These are phyloP conservation scores for Drosophila yakuba DNA, from an alignment of 1,140 invertebrate genomes.

Conservation along the genomic window DNA sequence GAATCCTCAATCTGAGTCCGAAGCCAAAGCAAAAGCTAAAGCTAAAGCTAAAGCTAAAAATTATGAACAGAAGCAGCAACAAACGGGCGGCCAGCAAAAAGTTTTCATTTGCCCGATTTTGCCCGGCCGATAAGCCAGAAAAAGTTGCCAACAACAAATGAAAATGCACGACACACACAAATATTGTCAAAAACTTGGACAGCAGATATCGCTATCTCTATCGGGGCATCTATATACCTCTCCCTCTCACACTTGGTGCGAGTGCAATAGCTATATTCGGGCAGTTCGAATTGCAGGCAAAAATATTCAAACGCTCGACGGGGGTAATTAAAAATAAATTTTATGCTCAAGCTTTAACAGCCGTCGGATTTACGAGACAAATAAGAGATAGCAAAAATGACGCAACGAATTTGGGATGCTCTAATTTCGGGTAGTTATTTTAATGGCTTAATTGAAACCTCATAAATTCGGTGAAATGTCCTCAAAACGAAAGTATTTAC, in stretches of 20 bases:
- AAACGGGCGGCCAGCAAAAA: constrained; percentile 36
- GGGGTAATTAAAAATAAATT: constrained; percentile 58
- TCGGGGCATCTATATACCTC: constrained; percentile 29
- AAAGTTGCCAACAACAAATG: constrained; percentile 70
- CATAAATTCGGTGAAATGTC: constrained; percentile 1
- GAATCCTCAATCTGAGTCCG: too few relatives aligned
- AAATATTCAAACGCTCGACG: constrained; percentile 42
- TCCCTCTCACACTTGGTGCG: constrained; percentile 24
- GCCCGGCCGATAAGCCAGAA: constrained; percentile 50
- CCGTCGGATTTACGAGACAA: constrained; percentile 10
- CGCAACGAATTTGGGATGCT: constrained; percentile 10
- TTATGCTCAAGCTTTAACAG: constrained; percentile 42
- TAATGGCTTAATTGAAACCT: not conserved
- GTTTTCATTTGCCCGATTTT: constrained; percentile 69
- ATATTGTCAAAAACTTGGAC: constrained; percentile 63
- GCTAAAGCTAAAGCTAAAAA: not conserved
- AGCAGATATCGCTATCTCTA: constrained; percentile 45
- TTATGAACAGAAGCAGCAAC: constrained; percentile 25
- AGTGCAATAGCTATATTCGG: constrained; percentile 55
- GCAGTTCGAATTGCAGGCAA: constrained; percentile 36
- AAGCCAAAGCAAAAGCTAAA: not conserved
- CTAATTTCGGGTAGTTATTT: constrained; percentile 14
- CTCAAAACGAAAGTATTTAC: too few relatives aligned
- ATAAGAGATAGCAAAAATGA: constrained; percentile 6
- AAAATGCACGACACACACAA: constrained; percentile 63